These are phyloP conservation scores for Anguilla obscura DNA, from an alignment of 2,797 vertebrate genomes.

Conservation along the genomic window DNA sequence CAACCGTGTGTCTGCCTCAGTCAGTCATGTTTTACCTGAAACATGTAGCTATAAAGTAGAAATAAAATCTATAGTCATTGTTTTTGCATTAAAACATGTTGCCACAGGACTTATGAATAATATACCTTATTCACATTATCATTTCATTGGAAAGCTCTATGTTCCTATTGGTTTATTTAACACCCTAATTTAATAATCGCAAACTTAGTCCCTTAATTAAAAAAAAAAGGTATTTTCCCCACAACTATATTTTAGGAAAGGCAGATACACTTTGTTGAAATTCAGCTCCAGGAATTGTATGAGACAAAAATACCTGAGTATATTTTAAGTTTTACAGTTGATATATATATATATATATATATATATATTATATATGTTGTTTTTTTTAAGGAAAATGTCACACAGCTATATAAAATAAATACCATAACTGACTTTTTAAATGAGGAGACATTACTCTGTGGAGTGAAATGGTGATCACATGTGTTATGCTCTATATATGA, in stretches of 20 bases:
- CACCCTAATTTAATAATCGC: not conserved
- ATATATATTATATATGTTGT: no score
- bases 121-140: not conserved
- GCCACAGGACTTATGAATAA: slow-evolving; percentile 22
- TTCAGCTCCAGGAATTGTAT: not conserved
- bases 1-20: slow-evolving; percentile 28
- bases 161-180: not conserved
- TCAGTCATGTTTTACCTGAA: slow-evolving; percentile 33
- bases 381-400: not conserved
- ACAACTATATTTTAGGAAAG: slow-evolving; percentile 5
- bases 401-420: not conserved
- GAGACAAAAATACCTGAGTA: not conserved
- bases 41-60: not conserved
- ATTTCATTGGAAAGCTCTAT: not conserved
- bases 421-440: not conserved
- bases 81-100: slow-evolving; percentile 13
- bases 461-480: not conserved
- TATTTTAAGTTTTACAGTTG: not conserved
- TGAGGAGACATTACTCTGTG: not conserved
- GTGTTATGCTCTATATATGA: not conserved
- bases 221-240: not conserved
- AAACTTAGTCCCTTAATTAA: not conserved
- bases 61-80: slow-evolving; percentile 10
- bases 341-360: not conserved
- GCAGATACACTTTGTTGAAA: not conserved